phyloP scores from a whole-genome alignment of 2,888 invertebrate species.

The Sialis lutaria region DNA sequence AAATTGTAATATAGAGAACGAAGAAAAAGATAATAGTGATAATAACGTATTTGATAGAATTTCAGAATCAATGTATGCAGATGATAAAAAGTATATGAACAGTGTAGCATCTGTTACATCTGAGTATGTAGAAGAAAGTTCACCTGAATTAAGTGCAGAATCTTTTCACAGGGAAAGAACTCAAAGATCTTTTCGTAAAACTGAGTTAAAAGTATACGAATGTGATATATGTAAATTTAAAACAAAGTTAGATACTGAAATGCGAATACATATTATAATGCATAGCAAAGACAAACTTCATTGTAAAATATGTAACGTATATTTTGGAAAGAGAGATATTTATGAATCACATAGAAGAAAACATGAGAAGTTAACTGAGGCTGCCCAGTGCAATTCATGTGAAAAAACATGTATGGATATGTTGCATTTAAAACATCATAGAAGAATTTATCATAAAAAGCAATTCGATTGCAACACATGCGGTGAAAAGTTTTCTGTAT shows the following conservation, averaged over 20 bases:
- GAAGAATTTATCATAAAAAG: background rate
- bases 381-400: constrained; percentile 8
- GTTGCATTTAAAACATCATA: constrained; percentile 1
- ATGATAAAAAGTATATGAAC: no score
- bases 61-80: no score
- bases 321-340: constrained; percentile 5
- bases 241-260: constrained; percentile 3
- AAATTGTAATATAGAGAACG: background rate
- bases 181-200: background rate
- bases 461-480: background rate
- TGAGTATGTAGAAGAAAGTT: no score
- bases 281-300: constrained; percentile 5
- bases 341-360: constrained; percentile 4
- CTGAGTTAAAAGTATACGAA: background rate
- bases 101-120: no score
- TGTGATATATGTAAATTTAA: constrained; percentile 3
- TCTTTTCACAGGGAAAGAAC: background rate
- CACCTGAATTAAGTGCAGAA: no score
- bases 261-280: constrained; percentile 1
- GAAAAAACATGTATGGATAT: background rate
- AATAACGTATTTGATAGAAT: no score
- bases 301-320: constrained; percentile 9
- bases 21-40: background rate
- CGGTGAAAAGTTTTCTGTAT: background rate
- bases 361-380: constrained; percentile 7